Conservation (phyloP, 2,113 vertebrate genomes). For the Dolichotis patagonum region DNA sequence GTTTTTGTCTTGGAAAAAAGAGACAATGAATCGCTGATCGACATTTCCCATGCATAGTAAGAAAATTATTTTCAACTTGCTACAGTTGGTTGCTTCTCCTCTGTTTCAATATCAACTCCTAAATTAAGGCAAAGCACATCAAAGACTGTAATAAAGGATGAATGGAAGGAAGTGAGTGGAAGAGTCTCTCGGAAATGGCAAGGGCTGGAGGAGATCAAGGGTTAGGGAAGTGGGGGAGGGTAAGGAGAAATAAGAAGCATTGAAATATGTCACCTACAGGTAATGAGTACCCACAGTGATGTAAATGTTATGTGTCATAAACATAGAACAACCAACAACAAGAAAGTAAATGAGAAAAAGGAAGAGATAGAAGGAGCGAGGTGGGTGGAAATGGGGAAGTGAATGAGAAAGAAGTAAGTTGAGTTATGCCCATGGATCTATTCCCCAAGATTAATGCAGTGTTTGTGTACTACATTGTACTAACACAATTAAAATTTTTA, state of each 20-base stretch:
- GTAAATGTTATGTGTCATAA: background rate
- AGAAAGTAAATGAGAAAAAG: background rate
- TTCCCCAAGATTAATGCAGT: background rate
- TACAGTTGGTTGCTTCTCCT: background rate
- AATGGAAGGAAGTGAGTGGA: background rate
- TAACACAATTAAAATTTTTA: background rate
- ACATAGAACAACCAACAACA: background rate
- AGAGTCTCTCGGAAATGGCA: background rate
- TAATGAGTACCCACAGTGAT: background rate
- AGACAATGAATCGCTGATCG: background rate
- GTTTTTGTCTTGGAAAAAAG: background rate
- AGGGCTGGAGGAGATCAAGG: background rate
- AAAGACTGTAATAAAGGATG: background rate
- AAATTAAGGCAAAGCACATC: background rate
- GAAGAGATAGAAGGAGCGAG: background rate
- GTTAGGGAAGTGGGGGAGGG: background rate
- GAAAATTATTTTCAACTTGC: background rate
- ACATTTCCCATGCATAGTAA: background rate
- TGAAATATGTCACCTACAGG: background rate
- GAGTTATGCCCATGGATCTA: background rate
- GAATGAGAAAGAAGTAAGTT: background rate
- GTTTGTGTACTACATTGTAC: background rate
- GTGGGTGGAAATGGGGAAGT: background rate
- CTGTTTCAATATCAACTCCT: background rate
- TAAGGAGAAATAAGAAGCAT: background rate